These are phyloP conservation scores for Perizoma flavofasciatum DNA, from an alignment of 2,888 invertebrate species.

Conservation along the genomic window DNA sequence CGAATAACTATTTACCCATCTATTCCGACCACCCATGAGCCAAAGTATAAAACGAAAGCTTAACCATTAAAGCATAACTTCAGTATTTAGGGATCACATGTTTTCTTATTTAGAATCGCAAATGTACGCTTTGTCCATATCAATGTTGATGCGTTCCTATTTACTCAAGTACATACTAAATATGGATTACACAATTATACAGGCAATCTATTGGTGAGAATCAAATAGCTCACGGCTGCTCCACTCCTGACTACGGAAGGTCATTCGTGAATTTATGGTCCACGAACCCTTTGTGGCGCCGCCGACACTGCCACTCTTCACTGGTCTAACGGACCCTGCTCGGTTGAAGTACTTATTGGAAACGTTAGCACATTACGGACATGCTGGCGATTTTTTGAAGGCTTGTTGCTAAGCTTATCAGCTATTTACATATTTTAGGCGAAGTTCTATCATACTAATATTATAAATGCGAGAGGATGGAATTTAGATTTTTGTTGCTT, in stretches of 20 bases:
- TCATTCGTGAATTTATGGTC: constrained; percentile 70
- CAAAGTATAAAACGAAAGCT: no score
- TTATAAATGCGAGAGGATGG: no score
- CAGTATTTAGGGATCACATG: no score
- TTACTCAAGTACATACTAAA: background rate
- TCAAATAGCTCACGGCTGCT: constrained; percentile 16
- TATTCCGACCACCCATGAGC: no score
- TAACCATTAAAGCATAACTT: no score
- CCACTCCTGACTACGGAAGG: constrained; percentile 54
- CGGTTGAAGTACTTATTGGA: constrained; percentile 51
- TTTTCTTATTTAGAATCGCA: no score
- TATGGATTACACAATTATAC: constrained; percentile 11
- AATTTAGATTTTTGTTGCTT: no score
- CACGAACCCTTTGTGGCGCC: constrained; percentile 75
- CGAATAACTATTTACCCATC: no score
- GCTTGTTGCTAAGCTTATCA: background rate
- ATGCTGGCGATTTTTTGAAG: constrained; percentile 1
- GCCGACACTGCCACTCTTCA: constrained; percentile 63
- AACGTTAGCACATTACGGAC: constrained; percentile 28
- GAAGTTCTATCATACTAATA: no score
- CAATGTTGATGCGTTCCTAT: no score
- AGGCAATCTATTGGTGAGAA: constrained; percentile 8
- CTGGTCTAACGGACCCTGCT: constrained; percentile 53
- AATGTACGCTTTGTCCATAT: no score
- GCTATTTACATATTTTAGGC: no score